phyloP scores from a whole-genome alignment of 2,113 vertebrate genomes.

The Labeo catla region DNA sequence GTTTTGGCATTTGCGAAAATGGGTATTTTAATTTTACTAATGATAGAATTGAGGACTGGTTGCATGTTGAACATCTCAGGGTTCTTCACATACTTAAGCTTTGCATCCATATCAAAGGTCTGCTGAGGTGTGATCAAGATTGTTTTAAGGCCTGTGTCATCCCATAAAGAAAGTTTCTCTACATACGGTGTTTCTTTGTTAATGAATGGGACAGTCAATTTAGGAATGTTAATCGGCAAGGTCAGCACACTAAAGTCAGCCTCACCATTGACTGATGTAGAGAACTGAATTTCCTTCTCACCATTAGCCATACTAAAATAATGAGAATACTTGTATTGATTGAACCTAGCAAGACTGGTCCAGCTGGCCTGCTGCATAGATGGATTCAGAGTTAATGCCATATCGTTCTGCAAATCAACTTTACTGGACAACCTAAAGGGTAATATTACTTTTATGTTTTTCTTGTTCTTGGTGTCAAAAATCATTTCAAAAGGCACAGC shows the following conservation, averaged over 20 bases:
- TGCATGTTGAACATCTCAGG: conserved; percentile 78
- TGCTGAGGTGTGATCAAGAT: conserved; percentile 87
- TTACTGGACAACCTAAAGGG: conserved; percentile 81
- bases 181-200: conserved; percentile 75
- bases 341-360: conserved; percentile 79
- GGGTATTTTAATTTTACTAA: conserved; percentile 66
- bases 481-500: conserved; percentile 73
- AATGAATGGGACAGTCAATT: conserved; percentile 77
- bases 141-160: conserved; percentile 79
- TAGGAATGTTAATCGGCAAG: conserved; percentile 87
- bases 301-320: conserved; percentile 82
- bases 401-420: conserved; percentile 88
- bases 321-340: conserved; percentile 84
- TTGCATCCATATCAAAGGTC: conserved; percentile 81
- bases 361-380: conserved; percentile 79
- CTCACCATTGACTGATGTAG: conserved; percentile 78
- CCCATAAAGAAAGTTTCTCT: conserved; percentile 83
- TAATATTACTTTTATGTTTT: conserved; percentile 81
- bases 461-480: conserved; percentile 80
- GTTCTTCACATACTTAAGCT: conserved; percentile 86
- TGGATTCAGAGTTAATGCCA: conserved; percentile 76
- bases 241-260: conserved; percentile 84
- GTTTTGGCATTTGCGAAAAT: conserved; percentile 67
- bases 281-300: conserved; percentile 74
- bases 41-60: conserved; percentile 73